These are phyloP conservation scores for Urocolius indicus DNA, from an alignment of 2,113 vertebrate species.

Conservation along the genomic window DNA sequence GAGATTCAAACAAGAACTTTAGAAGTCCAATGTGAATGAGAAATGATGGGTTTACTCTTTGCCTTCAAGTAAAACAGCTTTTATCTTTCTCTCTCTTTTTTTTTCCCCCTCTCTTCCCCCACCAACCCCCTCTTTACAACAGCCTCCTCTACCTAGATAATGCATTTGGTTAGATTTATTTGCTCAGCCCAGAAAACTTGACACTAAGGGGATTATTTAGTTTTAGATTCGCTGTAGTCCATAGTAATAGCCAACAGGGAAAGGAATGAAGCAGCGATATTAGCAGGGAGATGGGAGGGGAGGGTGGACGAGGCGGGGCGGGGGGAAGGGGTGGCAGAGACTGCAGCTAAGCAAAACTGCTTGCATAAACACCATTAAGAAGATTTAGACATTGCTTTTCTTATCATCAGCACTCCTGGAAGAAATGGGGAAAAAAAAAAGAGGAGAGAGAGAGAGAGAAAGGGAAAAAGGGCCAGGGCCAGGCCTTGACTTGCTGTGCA, in stretches of 20 bases:
- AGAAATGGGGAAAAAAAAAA: conserved; percentile 79
- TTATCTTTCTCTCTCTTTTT: conserved; percentile 64
- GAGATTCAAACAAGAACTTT: conserved; percentile 61
- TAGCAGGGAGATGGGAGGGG: conserved; percentile 80
- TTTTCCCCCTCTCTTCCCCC: no score
- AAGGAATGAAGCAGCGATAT: conserved; percentile 87
- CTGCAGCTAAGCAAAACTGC: conserved; percentile 86
- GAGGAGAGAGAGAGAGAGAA: conserved; percentile 21
- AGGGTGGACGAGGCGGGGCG: no score
- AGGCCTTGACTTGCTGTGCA: conserved; percentile 83
- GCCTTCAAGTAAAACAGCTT: conserved; percentile 86
- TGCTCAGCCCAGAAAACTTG: conserved; percentile 89
- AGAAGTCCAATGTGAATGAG: conserved; percentile 74
- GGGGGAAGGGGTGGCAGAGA: conserved; percentile 76
- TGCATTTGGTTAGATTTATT: conserved; percentile 91
- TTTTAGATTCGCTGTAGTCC: conserved; percentile 91
- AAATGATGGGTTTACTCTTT: conserved; percentile 77
- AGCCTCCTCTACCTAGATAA: conserved; percentile 89
- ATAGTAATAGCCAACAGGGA: conserved; percentile 90
- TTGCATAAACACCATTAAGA: conserved; percentile 91
- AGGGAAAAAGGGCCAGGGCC: conserved; percentile 77
- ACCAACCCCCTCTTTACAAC: conserved; percentile 76
- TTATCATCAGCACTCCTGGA: conserved; percentile 88
- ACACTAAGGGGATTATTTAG: conserved; percentile 98
- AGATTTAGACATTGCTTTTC: conserved; percentile 88